Evolutionary conservation across 2,888 invertebrate species (phyloP).

Genomic region (Diloba caeruleocephala): DNA sequence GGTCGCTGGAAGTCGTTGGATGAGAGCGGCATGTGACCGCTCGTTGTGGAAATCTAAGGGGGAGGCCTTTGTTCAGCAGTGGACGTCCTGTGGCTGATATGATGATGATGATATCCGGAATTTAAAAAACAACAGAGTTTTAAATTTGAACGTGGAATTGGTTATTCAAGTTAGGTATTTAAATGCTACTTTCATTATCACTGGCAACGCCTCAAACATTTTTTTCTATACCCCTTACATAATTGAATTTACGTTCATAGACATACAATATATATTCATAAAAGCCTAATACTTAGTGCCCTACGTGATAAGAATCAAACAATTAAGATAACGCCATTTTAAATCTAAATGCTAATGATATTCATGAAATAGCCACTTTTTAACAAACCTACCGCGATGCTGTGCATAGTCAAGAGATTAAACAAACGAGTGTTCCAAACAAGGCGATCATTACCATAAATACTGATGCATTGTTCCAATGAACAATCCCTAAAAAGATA

Average conservation of each 20-base stretch:
- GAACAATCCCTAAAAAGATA: conserved; percentile 53
- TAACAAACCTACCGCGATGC: conserved; percentile 26
- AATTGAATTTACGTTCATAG: conserved; percentile 20
- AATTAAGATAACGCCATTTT: conserved; percentile 62
- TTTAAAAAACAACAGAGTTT: too few relatives aligned
- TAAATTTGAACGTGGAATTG: too few relatives aligned
- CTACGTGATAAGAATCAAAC: conserved; percentile 53
- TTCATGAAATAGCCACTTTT: conserved; percentile 55
- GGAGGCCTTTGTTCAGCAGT: too few relatives aligned
- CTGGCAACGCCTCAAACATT: not conserved
- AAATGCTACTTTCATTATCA: too few relatives aligned
- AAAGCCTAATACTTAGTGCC: conserved; percentile 43
- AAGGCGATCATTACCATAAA: conserved; percentile 70
- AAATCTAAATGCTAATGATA: conserved; percentile 67
- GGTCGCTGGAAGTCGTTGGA: too few relatives aligned
- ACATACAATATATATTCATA: conserved; percentile 27
- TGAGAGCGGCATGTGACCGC: too few relatives aligned
- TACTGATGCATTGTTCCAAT: conserved; percentile 54
- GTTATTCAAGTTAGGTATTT: too few relatives aligned
- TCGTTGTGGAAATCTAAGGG: too few relatives aligned
- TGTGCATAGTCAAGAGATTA: conserved; percentile 56
- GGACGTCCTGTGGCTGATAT: too few relatives aligned
- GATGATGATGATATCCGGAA: too few relatives aligned
- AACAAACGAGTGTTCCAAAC: conserved; percentile 61
- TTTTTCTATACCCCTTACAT: not conserved